phyloP scores from a whole-genome alignment of 2,113 vertebrate species.

The Amia ocellicauda region DNA sequence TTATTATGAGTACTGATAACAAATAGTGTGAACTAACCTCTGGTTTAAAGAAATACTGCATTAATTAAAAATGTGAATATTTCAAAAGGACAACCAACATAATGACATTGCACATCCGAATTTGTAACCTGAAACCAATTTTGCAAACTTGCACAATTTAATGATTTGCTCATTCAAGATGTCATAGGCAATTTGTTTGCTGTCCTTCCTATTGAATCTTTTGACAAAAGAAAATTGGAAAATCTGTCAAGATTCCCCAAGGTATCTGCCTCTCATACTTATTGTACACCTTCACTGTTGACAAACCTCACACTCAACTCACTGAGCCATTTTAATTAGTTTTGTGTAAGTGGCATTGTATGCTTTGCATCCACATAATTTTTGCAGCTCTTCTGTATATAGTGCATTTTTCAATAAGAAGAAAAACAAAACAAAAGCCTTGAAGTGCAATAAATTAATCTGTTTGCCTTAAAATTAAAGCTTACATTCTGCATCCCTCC shows the following conservation, averaged over 20 bases:
- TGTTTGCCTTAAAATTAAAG: conserved; percentile 32
- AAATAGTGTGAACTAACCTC: not conserved
- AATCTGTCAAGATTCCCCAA: conserved; percentile 52
- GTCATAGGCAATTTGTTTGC: conserved; percentile 48
- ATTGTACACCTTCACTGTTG: conserved; percentile 37
- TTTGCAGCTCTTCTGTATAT: conserved; percentile 16
- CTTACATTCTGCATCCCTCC: conserved; percentile 21
- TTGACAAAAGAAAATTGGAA: conserved; percentile 49
- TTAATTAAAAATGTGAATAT: conserved; percentile 47
- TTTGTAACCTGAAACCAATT: conserved; percentile 54
- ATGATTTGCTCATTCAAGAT: conserved; percentile 53
- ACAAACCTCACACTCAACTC: conserved; percentile 43
- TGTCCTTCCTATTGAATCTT: conserved; percentile 24
- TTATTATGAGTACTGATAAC: not conserved
- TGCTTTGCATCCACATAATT: conserved; percentile 36
- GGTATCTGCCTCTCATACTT: conserved; percentile 44
- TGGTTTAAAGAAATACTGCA: conserved; percentile 13
- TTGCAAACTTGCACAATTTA: conserved; percentile 32
- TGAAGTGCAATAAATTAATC: conserved; percentile 35
- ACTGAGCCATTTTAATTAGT: conserved; percentile 58
- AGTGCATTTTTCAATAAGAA: conserved; percentile 24
- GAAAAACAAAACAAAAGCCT: conserved; percentile 29
- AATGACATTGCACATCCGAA: conserved; percentile 33
- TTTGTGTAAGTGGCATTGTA: conserved; percentile 49
- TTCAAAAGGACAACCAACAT: not conserved